Evolutionary conservation across 2,113 vertebrate genomes (phyloP).

Genomic region (Malurus elegans): DNA sequence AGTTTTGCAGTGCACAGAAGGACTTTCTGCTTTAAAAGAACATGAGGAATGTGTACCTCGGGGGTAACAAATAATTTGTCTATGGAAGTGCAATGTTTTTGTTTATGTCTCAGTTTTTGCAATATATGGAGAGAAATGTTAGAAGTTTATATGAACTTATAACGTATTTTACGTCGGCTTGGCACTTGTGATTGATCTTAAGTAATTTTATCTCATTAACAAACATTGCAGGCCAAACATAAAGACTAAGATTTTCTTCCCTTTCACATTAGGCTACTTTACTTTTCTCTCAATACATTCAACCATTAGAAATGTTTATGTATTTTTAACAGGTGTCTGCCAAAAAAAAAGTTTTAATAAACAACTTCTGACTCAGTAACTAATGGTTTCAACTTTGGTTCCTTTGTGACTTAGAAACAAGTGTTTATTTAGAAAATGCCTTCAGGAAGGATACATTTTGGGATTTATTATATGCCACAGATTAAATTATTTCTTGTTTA

Average conservation of each 20-base stretch:
- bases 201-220: neutral
- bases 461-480: conserved; percentile 68
- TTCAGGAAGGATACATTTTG: conserved; percentile 56
- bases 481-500: conserved; percentile 74
- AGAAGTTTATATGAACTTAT: neutral
- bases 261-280: neutral
- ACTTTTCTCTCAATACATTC: neutral
- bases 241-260: neutral
- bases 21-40: neutral
- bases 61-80: neutral
- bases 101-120: neutral
- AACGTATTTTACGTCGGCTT: neutral
- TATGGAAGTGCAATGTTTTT: neutral
- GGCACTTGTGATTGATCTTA: neutral
- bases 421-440: conserved; percentile 68
- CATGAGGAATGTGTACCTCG: neutral
- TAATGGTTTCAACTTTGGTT: conserved; percentile 54
- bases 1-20: neutral
- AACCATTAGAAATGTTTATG: neutral
- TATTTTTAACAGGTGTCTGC: neutral
- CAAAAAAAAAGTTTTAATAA: conserved; percentile 52
- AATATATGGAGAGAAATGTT: neutral
- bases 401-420: conserved; percentile 70
- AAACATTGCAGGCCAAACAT: neutral
- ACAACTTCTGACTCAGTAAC: conserved; percentile 44